Conservation (phyloP, 2,113 vertebrate genomes). For the Catharus bicknelli region DNA sequence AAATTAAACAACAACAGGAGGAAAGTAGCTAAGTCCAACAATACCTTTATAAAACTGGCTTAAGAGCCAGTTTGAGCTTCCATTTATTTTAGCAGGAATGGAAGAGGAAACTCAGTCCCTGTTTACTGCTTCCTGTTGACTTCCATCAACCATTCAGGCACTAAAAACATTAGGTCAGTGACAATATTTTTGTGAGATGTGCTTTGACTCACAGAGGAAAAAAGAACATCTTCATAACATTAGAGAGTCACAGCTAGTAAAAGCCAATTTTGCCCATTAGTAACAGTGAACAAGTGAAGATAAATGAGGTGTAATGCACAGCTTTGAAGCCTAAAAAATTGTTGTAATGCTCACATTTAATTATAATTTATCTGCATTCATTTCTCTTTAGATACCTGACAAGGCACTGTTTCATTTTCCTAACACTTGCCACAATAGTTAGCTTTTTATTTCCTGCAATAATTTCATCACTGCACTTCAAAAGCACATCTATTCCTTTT, state of each 20-base stretch:
- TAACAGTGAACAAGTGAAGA: neutral
- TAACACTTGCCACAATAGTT: neutral
- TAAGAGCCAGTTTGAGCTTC: neutral
- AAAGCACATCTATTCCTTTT: constrained; percentile 20
- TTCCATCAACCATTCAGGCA: neutral
- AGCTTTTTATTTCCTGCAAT: constrained; percentile 43
- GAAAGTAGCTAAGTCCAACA: neutral
- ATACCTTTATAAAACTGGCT: neutral
- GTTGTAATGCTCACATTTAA: constrained; percentile 13
- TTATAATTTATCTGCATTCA: constrained; percentile 34
- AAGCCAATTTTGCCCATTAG: constrained; percentile 10
- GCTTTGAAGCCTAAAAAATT: constrained; percentile 40
- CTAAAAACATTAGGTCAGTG: neutral
- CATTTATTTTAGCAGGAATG: rapidly evolving
- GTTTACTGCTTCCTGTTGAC: neutral
- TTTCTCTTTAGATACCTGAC: constrained; percentile 41
- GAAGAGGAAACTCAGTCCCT: neutral
- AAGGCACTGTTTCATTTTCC: constrained; percentile 9
- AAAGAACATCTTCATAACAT: neutral
- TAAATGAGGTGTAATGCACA: neutral
- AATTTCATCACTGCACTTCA: constrained; percentile 52
- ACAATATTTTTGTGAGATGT: neutral
- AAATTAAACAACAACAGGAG: neutral
- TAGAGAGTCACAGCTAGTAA: neutral
- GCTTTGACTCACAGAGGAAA: neutral